Evolutionary conservation across 2,113 vertebrate genomes (phyloP).

Genomic region (Hippocampus barbouri): DNA sequence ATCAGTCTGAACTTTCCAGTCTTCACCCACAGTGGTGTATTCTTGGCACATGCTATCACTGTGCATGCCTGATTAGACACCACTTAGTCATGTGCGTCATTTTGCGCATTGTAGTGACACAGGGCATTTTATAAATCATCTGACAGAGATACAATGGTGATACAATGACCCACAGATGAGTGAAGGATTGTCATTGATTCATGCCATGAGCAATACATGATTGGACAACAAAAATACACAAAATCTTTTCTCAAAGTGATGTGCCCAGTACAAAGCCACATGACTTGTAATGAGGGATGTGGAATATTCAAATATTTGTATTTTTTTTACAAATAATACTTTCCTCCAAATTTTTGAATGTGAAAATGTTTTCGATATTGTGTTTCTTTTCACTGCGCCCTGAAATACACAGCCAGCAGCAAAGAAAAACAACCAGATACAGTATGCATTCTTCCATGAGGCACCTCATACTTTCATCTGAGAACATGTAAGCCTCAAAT

Average conservation of each 20-base stretch:
- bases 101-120: neutral
- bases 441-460: conserved; percentile 2
- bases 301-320: neutral
- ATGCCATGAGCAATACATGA: neutral
- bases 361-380: neutral
- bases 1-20: no score
- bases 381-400: neutral
- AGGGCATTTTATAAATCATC: neutral
- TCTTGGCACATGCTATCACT: neutral
- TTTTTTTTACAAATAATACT: neutral
- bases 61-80: neutral
- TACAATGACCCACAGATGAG: neutral
- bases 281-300: neutral
- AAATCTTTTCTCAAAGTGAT: neutral
- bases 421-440: neutral
- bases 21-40: no score
- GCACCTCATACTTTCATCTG: conserved; percentile 7
- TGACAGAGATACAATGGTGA: neutral
- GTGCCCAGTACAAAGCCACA: neutral
- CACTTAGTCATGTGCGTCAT: neutral
- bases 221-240: neutral
- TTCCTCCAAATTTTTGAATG: neutral
- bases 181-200: neutral
- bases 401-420: conserved; percentile 1
- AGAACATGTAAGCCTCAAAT: neutral